A percentile compares a stretch with the other conserved stretches of the same genome.
These are phyloP conservation scores for Creontiades dilutus DNA, from an alignment of 2,888 invertebrate species.

Conservation along the genomic window DNA sequence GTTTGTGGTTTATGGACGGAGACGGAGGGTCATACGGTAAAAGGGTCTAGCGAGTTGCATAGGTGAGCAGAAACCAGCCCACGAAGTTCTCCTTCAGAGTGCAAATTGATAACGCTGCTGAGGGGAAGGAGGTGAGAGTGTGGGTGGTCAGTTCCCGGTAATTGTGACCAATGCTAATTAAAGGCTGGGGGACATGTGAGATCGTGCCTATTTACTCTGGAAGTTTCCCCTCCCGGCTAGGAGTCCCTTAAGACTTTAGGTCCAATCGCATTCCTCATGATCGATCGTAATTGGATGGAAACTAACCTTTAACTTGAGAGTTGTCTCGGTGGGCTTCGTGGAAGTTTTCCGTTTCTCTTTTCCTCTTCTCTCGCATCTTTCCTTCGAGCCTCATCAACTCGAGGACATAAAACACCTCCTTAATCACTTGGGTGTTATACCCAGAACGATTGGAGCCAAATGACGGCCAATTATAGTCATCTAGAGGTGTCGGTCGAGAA, in stretches of 20 bases:
- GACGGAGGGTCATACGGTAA: neutral
- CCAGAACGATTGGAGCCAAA: neutral
- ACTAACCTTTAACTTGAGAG: constrained; percentile 67
- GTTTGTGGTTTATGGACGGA: constrained; percentile 20
- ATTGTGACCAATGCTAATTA: constrained; percentile 73
- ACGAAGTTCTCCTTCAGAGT: constrained; percentile 20
- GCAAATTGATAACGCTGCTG: constrained; percentile 70
- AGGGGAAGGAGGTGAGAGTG: constrained; percentile 68
- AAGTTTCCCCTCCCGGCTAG: neutral
- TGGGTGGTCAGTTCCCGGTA: constrained; percentile 73
- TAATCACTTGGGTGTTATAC: constrained; percentile 32
- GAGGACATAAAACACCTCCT: constrained; percentile 31
- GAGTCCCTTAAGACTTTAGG: constrained; percentile 43
- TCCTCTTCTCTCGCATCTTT: constrained; percentile 20
- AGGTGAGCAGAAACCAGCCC: constrained; percentile 41
- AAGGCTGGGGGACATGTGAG: constrained; percentile 71
- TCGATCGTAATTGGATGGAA: constrained; percentile 72
- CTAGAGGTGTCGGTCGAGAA: neutral
- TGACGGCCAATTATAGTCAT: neutral
- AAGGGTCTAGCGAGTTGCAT: constrained; percentile 17
- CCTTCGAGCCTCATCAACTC: constrained; percentile 23
- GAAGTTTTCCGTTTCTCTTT: constrained; percentile 63
- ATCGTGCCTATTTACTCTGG: constrained; percentile 72
- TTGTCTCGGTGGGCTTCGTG: constrained; percentile 53
- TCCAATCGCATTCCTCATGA: constrained; percentile 73